Base-by-base conservation (phyloP, 1,140 invertebrate species). In the Sarcophaga bullata region DNA sequence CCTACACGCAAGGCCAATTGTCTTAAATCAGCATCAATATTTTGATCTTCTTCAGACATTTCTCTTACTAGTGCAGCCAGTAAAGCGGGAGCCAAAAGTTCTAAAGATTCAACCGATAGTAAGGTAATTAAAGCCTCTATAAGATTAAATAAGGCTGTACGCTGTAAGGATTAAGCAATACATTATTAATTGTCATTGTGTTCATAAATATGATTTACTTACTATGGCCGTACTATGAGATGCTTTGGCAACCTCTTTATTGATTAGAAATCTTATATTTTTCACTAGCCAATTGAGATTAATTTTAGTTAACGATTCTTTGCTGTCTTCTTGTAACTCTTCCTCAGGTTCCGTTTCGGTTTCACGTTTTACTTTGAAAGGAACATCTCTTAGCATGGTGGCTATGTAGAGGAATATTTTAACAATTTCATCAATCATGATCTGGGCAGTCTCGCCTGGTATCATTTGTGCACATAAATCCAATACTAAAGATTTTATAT, bases 381-480 rank as follows among this genome's bases (percentile, higher is more conserved):
- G 87, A 84, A 94, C 80, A 47, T 90, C 90, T 83, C 92, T 91
- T 2, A 95, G 86, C 73, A 95, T 91, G 87, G 92, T 93, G 0
- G 93, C 93, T 19, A 96, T 90, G 84, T 93, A 95, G 10, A 96
- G 91, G 72, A 96, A 90, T 88, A 96, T 95, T 87, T 95, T 95
- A 5, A 94, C 91, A 17, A 95, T 92, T 87, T 94, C 92, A 85
- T 94, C 93, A 10, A 93, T 92, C 87, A 95, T 92, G 82, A 94
- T 92, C 52, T 87, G 86, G 10, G 92, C 91, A 6, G 91, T 88
- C 54, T 90, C 87, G 3, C 92, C 92, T 0, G 95, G 93, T 73
- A 93, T 92, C 46, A 96, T 92, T 86, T 96, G 95, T 11, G 93
- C 93, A 81, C 94, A 93, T 80, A 96, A 91, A 91, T 95, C 95